Conservation (phyloP, 2,888 invertebrate species). For the Clunio marinus region DNA sequence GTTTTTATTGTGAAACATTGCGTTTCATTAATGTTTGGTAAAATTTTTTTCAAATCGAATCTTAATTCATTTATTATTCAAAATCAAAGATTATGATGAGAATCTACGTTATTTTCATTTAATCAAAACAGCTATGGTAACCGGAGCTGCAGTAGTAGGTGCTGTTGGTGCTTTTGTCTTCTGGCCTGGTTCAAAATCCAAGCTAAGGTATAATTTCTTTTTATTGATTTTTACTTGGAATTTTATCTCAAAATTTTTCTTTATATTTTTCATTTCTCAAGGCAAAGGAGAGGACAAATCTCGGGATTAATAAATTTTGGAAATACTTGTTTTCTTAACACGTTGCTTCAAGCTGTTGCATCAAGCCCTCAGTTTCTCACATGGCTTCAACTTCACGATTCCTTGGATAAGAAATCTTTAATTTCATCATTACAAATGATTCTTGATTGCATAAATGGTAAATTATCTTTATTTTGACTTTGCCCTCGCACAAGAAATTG, state of each 20-base stretch:
- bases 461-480: too few relatives aligned
- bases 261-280: slow-evolving; percentile 50
- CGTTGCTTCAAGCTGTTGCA: slow-evolving; percentile 82
- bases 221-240: slow-evolving; percentile 34
- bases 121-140: slow-evolving; percentile 15
- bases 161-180: slow-evolving; percentile 79
- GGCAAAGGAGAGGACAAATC: slow-evolving; percentile 66
- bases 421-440: slow-evolving; percentile 70
- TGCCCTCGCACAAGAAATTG: too few relatives aligned
- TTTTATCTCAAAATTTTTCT: slow-evolving; percentile 37
- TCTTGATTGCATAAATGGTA: slow-evolving; percentile 69
- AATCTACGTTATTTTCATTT: too few relatives aligned
- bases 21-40: neutral
- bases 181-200: slow-evolving; percentile 64
- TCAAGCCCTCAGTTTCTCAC: slow-evolving; percentile 78
- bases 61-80: too few relatives aligned
- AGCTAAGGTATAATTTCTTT: slow-evolving; percentile 43
- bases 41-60: too few relatives aligned
- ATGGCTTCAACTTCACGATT: slow-evolving; percentile 67
- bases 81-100: too few relatives aligned
- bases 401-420: slow-evolving; percentile 64
- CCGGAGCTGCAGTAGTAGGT: slow-evolving; percentile 54
- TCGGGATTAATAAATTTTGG: slow-evolving; percentile 87
- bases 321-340: slow-evolving; percentile 83
- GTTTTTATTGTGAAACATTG: neutral